A percentile compares a stretch with the other conserved stretches of the same genome.
These are phyloP conservation scores for Beris chalybata DNA, from an alignment of 2,888 invertebrate species.

Conservation along the genomic window DNA sequence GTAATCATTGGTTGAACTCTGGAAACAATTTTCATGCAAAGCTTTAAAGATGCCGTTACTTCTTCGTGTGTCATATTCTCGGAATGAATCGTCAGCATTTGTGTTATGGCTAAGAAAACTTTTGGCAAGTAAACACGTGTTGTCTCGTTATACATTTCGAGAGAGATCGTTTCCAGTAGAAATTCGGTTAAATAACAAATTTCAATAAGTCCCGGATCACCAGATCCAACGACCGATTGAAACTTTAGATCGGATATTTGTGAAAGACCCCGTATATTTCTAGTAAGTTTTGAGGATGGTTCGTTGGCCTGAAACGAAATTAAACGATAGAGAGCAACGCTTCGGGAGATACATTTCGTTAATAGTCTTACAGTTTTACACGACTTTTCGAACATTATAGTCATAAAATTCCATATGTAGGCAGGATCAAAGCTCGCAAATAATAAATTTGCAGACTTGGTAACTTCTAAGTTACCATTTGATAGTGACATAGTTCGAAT, in stretches of 20 bases:
- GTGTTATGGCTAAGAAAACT: slow-evolving; percentile 69
- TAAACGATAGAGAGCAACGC: background rate
- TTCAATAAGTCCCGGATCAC: slow-evolving; percentile 67
- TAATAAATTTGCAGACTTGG: slow-evolving; percentile 81
- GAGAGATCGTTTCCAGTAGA: slow-evolving; percentile 71
- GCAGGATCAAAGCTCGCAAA: slow-evolving; percentile 82
- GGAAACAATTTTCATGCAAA: slow-evolving; percentile 73
- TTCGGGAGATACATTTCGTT: background rate
- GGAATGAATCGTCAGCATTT: slow-evolving; percentile 63
- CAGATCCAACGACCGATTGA: slow-evolving; percentile 62
- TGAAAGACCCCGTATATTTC: slow-evolving; percentile 37
- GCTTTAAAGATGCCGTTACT: slow-evolving; percentile 65
- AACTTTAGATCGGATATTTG: slow-evolving; percentile 45
- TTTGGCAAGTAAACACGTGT: slow-evolving; percentile 78
- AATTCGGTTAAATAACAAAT: slow-evolving; percentile 74
- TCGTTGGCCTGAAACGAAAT: slow-evolving; percentile 42
- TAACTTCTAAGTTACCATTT: slow-evolving; percentile 66
- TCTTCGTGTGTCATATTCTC: slow-evolving; percentile 58
- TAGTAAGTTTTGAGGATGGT: slow-evolving; percentile 40
- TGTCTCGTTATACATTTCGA: slow-evolving; percentile 76
- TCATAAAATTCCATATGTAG: slow-evolving; percentile 83
- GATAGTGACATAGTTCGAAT: slow-evolving; percentile 66
- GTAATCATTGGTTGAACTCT: slow-evolving; percentile 71
- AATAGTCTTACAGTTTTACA: slow-evolving; percentile 52
- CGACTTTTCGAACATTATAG: slow-evolving; percentile 64